Base-by-base conservation (phyloP, 2,113 vertebrate genomes). In the Gobiocypris rarus region DNA sequence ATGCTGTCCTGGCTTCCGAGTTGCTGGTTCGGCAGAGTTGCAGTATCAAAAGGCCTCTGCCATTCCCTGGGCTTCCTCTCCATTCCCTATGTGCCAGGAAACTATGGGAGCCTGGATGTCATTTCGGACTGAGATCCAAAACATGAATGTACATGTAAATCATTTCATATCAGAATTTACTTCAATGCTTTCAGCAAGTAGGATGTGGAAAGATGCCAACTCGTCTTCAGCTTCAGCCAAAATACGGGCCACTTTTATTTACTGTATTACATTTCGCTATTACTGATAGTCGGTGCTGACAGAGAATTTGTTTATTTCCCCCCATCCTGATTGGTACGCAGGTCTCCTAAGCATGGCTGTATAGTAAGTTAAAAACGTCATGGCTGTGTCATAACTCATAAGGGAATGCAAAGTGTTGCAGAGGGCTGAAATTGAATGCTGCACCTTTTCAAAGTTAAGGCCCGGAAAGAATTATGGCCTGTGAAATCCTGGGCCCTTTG, bases 1-100 rank as follows among this genome's bases (percentile, higher is more conserved):
- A 92, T 69, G 89, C 93, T 92, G 94, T 90, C 88, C 91, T 89
- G 87, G 89, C 91, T 93, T 89, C 85, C 89, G 90, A 86, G 87
- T 88, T 84, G 88, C 88, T 86, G 88, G 88, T 86, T 89, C 82
- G 87, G 84, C 89, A 87, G 87, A 91, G 89, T 87, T 89, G 84
- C 87, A 83, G 84, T 86, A 87, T 91, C 90, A 92, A 89, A 91
- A 87, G 88, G 84, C 83, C 88, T 82, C 75, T 84, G 84, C 87
- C 85, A 86, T 88, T 69, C 87, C 86, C 86, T 83, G 86, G 84
- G 82, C 86, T 89, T 76, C 81, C 75, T 81, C 50, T 80, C 69
- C 56, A 61, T 75, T 88, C 82, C 76, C 58, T 73, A 22, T 77
- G 48, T 86, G 74, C 87, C 86, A 84, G 85, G 73, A 78, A 86